Conservation (phyloP, 2,888 invertebrate species). For the Stenolophus ochropezus region DNA sequence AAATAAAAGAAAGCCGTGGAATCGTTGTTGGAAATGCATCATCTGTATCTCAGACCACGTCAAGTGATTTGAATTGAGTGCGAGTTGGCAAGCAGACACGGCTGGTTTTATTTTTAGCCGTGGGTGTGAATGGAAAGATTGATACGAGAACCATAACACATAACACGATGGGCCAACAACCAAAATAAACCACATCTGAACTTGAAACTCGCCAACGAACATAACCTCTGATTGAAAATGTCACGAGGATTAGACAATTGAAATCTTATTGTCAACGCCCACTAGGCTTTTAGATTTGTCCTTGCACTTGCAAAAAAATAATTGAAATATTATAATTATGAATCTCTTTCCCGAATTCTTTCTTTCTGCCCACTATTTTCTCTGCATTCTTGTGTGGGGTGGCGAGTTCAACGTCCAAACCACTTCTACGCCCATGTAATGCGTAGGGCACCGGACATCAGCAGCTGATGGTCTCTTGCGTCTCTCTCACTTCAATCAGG, state of each 20-base stretch:
- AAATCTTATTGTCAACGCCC: slow-evolving; percentile 1
- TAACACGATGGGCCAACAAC: slow-evolving; percentile 3
- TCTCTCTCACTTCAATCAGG: slow-evolving; percentile 21
- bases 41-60: slow-evolving; percentile 16
- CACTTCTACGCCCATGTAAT: slow-evolving; percentile 31
- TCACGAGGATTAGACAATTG: slow-evolving; percentile 28
- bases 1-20: not conserved
- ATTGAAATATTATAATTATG: no score
- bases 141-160: slow-evolving; percentile 41
- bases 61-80: slow-evolving; percentile 10
- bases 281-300: not conserved
- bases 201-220: not conserved
- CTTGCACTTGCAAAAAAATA: not conserved
- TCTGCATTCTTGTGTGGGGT: not conserved
- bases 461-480: slow-evolving; percentile 9
- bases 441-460: slow-evolving; percentile 20
- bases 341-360: no score
- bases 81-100: slow-evolving; percentile 22
- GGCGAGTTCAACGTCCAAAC: not conserved
- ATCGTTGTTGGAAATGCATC: not conserved
- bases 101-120: slow-evolving; percentile 37
- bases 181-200: slow-evolving; percentile 36
- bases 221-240: slow-evolving; percentile 7
- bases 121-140: slow-evolving; percentile 50
- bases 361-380: no score